Base-by-base conservation (phyloP, 2,113 vertebrate species). In the Amazona guildingii region DNA sequence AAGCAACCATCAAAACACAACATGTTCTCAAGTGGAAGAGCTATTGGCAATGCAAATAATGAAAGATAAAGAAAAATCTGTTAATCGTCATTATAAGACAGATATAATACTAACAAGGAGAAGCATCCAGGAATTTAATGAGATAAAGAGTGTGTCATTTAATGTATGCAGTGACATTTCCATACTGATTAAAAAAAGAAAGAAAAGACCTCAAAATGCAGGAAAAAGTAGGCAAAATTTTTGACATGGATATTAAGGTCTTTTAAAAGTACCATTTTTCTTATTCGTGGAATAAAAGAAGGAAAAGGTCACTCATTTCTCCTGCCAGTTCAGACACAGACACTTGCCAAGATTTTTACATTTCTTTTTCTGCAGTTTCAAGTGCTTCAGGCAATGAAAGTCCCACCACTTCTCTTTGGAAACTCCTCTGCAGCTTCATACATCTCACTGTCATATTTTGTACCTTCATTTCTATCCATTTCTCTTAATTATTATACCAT, bases 131-230 rank as follows among this genome's bases (percentile, higher is more conserved):
- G 24, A 92, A 90, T 83, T 86, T 93, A 90, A 76, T 93, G 63
- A 90, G 68, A 85, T 81, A 67, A 95, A 91, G 63, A 88, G 14
- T 64, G 18, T 90, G 61, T 63, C 72, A 75, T 68, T 75, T 93
- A 90, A 94, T 83, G 29, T 72, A 93, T 93, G 92, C 94, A 88
- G 83, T 96, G 94, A 93, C 85, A 97, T 96, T 96, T 95, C 94
- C 64, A 88, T 80, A 74, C 39, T 81, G 61, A 93, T 88, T 94
- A 70, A 78, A 76, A 70, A 70, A 76, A 73, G 10, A 49, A 73
- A 77, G 28, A 89, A 90, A 85, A 93, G 59, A 59, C 31, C 64
- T 78, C 59, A 96, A 94, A 94, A 94, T 86, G 83, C 37, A 24
- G 9, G 51, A 77, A 92, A 96, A 93, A 23, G n/a, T 37, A 70